A percentile compares a stretch with the other conserved stretches of the same genome.
These are phyloP conservation scores for Bolinopsis microptera DNA, from an alignment of 37 sponge, comb jelly and placozoan genomes.

Conservation along the genomic window DNA sequence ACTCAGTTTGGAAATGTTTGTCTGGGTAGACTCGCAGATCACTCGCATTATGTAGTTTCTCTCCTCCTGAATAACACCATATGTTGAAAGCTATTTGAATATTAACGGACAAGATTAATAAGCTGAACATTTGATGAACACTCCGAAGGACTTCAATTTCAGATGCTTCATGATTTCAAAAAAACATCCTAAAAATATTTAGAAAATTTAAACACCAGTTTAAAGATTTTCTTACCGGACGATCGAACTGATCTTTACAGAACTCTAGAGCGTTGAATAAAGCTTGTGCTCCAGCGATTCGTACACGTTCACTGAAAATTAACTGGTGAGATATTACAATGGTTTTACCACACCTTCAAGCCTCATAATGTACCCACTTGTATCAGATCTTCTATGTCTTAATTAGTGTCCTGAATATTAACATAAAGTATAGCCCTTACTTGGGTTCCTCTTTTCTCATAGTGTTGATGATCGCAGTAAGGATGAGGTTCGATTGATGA, in stretches of 20 bases:
- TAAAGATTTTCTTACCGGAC: slow-evolving; percentile 81
- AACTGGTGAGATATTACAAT: too few relatives aligned
- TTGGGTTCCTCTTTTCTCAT: slow-evolving; percentile 97
- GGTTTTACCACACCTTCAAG: neutral
- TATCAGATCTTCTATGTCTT: too few relatives aligned
- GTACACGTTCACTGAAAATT: slow-evolving; percentile 75
- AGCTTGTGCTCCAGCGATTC: slow-evolving; percentile 89
- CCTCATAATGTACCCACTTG: neutral
- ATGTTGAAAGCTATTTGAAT: too few relatives aligned
- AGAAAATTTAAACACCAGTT: too few relatives aligned
- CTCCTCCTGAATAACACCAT: slow-evolving; percentile 84
- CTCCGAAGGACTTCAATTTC: too few relatives aligned
- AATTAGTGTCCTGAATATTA: neutral
- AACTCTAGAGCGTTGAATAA: slow-evolving; percentile 91
- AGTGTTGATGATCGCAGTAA: slow-evolving; percentile 95
- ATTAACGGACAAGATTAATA: too few relatives aligned
- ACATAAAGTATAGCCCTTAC: slow-evolving; percentile 63
- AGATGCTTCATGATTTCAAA: too few relatives aligned
- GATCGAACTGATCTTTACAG: slow-evolving; percentile 95
- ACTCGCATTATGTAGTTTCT: slow-evolving; percentile 98
- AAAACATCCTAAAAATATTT: too few relatives aligned
- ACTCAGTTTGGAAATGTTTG: slow-evolving; percentile 69
- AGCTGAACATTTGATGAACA: too few relatives aligned
- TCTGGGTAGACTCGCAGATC: slow-evolving; percentile 69
- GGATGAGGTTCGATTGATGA: slow-evolving; percentile 81